These are phyloP conservation scores for Nyctereutes procyonoides DNA, from an alignment of 2,113 vertebrate species.

Conservation along the genomic window DNA sequence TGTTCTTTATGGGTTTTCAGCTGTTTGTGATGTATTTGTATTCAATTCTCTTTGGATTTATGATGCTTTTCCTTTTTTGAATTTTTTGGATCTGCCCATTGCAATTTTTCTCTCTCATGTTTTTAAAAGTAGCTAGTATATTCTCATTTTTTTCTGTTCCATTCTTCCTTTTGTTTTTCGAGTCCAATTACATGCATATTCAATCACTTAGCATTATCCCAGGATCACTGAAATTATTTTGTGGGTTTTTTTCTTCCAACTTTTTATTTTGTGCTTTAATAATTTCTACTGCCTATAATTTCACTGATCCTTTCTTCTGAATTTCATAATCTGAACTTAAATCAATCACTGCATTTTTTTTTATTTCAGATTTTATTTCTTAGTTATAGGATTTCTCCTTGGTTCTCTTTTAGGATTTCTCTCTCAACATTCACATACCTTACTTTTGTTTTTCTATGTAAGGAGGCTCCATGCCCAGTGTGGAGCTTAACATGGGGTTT, in stretches of 20 bases:
- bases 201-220: neutral
- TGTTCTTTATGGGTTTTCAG: neutral
- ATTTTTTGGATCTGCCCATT: neutral
- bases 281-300: neutral
- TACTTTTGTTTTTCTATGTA: neutral
- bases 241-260: neutral
- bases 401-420: neutral
- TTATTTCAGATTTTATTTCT: neutral
- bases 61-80: neutral
- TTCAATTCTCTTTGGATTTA: neutral
- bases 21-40: neutral
- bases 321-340: neutral
- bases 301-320: neutral
- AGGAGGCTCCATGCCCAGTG: neutral
- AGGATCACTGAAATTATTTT: neutral
- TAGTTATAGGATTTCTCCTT: neutral
- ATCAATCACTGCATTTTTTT: neutral
- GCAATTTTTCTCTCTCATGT: neutral
- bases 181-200: neutral
- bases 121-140: neutral
- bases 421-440: neutral
- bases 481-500: neutral
- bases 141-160: neutral
- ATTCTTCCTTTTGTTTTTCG: neutral
- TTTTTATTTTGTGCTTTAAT: neutral